phyloP scores from a whole-genome alignment of 2,888 invertebrate genomes.

The Thereva nobilitata region DNA sequence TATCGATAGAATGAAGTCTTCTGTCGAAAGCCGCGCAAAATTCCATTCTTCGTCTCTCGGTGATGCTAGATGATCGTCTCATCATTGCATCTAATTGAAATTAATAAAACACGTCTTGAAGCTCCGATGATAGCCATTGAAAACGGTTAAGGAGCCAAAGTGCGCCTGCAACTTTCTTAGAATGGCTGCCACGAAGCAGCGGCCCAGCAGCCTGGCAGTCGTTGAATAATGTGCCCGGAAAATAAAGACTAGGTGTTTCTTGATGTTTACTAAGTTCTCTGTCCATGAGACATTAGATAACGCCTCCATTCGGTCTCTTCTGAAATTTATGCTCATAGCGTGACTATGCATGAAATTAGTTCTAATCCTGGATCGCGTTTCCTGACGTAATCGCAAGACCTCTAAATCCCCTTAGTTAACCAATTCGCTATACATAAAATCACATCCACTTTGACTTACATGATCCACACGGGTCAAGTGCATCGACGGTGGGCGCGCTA shows the following conservation, averaged over 20 bases:
- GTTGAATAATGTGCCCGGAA: slow-evolving; percentile 24
- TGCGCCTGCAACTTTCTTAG: neutral
- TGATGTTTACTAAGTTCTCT: slow-evolving; percentile 28
- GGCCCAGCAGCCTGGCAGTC: slow-evolving; percentile 8
- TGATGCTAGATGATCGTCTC: slow-evolving; percentile 11
- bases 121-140: slow-evolving; percentile 14
- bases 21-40: too few species aligned
- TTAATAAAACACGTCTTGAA: slow-evolving; percentile 16
- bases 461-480: slow-evolving; percentile 31
- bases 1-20: too few species aligned
- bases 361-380: slow-evolving; percentile 22
- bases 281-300: slow-evolving; percentile 32
- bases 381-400: neutral
- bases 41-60: slow-evolving; percentile 8
- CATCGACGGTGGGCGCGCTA: slow-evolving; percentile 22
- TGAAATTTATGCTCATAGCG: slow-evolving; percentile 29
- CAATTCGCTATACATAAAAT: slow-evolving; percentile 28
- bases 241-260: slow-evolving; percentile 19
- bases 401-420: slow-evolving; percentile 21
- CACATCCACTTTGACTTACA: slow-evolving; percentile 23
- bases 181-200: neutral
- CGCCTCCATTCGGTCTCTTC: slow-evolving; percentile 28
- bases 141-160: slow-evolving; percentile 1
- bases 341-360: slow-evolving; percentile 33
- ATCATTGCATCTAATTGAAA: slow-evolving; percentile 32